Base-by-base conservation (phyloP, 2,113 vertebrate genomes). In the Anoplopoma fimbria region DNA sequence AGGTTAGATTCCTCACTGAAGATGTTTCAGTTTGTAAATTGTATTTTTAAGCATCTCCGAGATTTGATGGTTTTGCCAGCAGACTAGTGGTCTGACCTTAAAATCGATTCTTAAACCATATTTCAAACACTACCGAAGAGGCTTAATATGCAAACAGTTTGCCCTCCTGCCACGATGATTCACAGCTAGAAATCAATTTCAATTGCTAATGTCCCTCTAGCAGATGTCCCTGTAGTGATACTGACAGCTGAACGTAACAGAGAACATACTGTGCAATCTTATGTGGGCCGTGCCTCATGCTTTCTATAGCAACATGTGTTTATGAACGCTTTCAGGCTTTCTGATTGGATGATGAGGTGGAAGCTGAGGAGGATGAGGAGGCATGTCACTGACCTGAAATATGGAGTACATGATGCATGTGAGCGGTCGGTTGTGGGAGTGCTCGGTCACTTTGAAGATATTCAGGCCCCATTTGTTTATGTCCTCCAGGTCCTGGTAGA, bases 391-490 rank as follows among this genome's bases (percentile, higher is more conserved):
- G 15, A 99, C 98, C 97, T 99, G 98, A 69, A 99, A 98, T 79
- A 99, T 99, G 31, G 96, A 95, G 8, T 99, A 99, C 98, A 99
- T 99, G 89, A 97, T 96, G 91, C 97, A 99, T 0, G 98, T 99
- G 4, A 99, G 96, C 0, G 98, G 98, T 25, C 97, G 94, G 82
- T 96, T 97, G 86, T 98, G 97, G 0, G 98, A 99, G 70, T 97
- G 99, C 64, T 97, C 96, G 0, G 98, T 95, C 34, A 99, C 97
- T 6, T 95, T 96, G 90, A 99, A 99, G 89, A 99, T 99, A 87
- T 99, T 99, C 80, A 99, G 92, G 8, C 98, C 98, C 98, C 98
- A 99, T 91, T 96, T 99, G 69, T 99, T 99, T 67, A 99, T 95
- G 81, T 99, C 96, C 83, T 99, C 98, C 79, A 99, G 94, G 47